Conservation (phyloP, 1,140 invertebrate species). For the Neodiprion fabricii region DNA sequence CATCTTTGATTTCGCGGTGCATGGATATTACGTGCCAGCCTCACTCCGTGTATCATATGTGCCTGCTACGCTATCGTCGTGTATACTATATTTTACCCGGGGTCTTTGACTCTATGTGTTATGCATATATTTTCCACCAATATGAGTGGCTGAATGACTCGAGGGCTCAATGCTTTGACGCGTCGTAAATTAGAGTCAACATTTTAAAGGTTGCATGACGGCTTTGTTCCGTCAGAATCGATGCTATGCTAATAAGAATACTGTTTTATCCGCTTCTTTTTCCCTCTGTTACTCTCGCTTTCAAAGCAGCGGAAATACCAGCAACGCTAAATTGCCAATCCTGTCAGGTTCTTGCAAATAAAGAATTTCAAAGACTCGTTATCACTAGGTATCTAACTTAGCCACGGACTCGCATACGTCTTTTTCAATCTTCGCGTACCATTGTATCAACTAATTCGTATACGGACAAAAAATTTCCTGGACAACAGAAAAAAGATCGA, state of each 20-base stretch:
- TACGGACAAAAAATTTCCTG: too few relatives aligned
- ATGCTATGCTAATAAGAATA: too few relatives aligned
- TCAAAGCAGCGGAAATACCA: not conserved
- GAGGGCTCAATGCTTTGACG: constrained; percentile 51
- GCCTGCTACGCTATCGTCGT: not conserved
- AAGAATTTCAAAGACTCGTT: too few relatives aligned
- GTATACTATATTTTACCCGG: not conserved
- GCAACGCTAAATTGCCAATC: too few relatives aligned
- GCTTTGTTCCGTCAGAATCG: not conserved
- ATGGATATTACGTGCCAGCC: not conserved
- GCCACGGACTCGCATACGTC: too few relatives aligned
- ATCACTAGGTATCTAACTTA: too few relatives aligned
- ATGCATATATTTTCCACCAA: constrained; percentile 58
- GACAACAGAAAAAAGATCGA: too few relatives aligned
- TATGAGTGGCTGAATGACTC: constrained; percentile 60
- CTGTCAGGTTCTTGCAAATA: too few relatives aligned
- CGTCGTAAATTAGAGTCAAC: constrained; percentile 57
- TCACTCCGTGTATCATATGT: not conserved
- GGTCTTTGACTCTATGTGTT: constrained; percentile 47
- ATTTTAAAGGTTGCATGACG: not conserved
- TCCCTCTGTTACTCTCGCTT: not conserved
- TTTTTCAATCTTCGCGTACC: too few relatives aligned
- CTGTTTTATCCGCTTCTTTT: not conserved
- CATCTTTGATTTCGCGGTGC: not conserved
- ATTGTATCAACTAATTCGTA: too few relatives aligned